Base-by-base conservation (phyloP, 1,140 invertebrate genomes). In the Euura lappo region DNA sequence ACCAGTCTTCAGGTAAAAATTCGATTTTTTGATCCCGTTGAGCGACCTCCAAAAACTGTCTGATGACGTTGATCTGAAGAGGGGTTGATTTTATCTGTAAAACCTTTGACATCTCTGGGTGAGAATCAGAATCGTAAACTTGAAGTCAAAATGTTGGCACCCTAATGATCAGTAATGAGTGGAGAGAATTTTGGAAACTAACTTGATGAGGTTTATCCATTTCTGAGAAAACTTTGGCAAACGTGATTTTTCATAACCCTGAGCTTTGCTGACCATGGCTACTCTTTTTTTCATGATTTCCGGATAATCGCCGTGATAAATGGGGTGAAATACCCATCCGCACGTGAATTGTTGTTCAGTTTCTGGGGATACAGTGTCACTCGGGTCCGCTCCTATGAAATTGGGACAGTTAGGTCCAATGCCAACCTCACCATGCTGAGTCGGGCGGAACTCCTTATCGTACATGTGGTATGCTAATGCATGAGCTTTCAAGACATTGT, bases 401-500 rank as follows among this genome's bases (percentile, higher is more conserved):
- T n/a, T n/a, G 8, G 51, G 13, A 60, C 10, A 0, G 13, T 8
- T 8, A 60, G 13, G 51, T 60, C 10, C 51, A 6, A 60, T 60
- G 13, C 51, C 51, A 60, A 60, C 13, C 3, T 11, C 51, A 0
- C 51, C 51, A n/a, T n/a, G 8, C 13, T 60, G 51, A 3, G 28
- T 28, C 28, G 28, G 28, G 28, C 28, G 28, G 28, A 28, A 28
- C 28, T 28, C 28, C 28, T 28, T 28, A 28, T 28, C 28, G 28
- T 28, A 28, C 28, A 28, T 28, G 28, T 28, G 28, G 28, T 28
- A 28, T 5, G 85, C 84, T 75, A 87, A 86, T 51, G 89, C 90
- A 78, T 91, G 90, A 4, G 89, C 86, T 72, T 90, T 87, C 10
- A 91, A 78, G n/a, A 90, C 76, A 11, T 83, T 89, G 74, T 90